Conservation (phyloP, 2,797 vertebrate genomes). For the Spinibarbus caldwelli region DNA sequence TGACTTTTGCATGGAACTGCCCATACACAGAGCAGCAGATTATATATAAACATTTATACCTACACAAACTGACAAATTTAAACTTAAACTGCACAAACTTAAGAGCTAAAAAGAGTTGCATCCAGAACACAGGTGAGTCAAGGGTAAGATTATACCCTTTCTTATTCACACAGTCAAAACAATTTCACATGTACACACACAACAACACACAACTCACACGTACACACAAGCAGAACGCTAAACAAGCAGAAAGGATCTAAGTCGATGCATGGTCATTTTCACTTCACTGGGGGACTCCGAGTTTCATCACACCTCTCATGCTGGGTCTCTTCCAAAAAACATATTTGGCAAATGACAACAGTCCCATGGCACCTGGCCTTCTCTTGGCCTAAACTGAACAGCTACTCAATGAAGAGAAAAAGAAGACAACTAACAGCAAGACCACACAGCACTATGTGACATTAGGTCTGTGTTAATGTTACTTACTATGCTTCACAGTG, state of each 20-base stretch:
- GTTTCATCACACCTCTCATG: slow-evolving; percentile 57
- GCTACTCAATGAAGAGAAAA: slow-evolving; percentile 17
- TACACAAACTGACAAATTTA: not conserved
- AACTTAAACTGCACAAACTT: not conserved
- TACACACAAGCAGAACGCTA: not conserved
- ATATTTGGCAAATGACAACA: slow-evolving; percentile 39
- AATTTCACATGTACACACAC: slow-evolving; percentile 2
- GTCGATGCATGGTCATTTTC: slow-evolving; percentile 31
- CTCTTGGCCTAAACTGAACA: slow-evolving; percentile 34
- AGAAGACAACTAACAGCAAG: slow-evolving; percentile 2
- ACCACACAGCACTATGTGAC: not conserved
- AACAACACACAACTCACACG: not conserved
- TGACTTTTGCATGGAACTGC: no score
- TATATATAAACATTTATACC: not conserved
- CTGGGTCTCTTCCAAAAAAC: slow-evolving; percentile 64
- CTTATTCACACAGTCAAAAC: slow-evolving; percentile 5
- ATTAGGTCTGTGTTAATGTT: not conserved
- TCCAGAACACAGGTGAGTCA: not conserved
- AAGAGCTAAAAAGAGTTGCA: not conserved
- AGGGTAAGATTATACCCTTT: slow-evolving; percentile 27
- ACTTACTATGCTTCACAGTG: not conserved
- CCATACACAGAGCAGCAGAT: not conserved
- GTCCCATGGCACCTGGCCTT: slow-evolving; percentile 6
- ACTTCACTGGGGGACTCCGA: slow-evolving; percentile 32
- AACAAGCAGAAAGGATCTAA: slow-evolving; percentile 30